Evolutionary conservation across 2,113 vertebrate genomes (phyloP).

Genomic region (Cyanoderma ruficeps): DNA sequence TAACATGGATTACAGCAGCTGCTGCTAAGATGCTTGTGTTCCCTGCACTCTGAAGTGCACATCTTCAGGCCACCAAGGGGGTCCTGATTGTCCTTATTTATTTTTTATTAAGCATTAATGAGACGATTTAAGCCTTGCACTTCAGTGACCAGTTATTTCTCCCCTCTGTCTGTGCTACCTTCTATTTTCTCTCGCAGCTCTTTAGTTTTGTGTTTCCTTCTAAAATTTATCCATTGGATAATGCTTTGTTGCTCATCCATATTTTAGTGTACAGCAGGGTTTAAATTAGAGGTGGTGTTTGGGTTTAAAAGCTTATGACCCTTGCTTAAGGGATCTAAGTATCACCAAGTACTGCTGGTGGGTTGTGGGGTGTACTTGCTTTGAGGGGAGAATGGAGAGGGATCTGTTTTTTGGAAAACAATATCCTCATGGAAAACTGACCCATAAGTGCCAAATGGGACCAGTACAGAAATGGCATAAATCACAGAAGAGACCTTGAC

Average conservation of each 20-base stretch:
- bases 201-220: neutral
- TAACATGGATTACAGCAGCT: neutral
- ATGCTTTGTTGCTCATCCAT: neutral
- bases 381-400: neutral
- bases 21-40: neutral
- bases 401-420: neutral
- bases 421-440: neutral
- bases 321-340: neutral
- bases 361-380: rapidly evolving
- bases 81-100: neutral
- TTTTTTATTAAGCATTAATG: neutral
- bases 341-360: neutral
- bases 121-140: neutral
- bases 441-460: neutral
- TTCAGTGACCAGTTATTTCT: neutral
- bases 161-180: rapidly evolving
- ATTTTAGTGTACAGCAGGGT: neutral
- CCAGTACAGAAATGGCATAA: neutral
- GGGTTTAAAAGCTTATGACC: neutral
- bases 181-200: neutral
- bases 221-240: neutral
- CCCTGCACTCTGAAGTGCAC: neutral
- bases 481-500: neutral
- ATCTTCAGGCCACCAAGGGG: neutral
- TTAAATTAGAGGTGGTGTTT: neutral